Conservation (phyloP, 2,888 invertebrate genomes). For the Tenodera sinensis region DNA sequence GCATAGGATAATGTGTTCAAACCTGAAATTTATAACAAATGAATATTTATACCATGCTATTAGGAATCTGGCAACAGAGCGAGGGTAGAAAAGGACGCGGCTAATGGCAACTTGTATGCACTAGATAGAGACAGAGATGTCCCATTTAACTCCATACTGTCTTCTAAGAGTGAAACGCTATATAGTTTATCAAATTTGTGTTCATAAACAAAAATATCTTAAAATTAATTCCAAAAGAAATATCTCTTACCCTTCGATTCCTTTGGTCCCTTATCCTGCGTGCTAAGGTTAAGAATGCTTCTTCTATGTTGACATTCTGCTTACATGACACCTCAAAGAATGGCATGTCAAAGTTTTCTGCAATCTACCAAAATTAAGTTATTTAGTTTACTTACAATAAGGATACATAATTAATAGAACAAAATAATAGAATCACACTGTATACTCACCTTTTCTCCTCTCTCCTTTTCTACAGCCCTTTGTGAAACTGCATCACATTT, state of each 20-base stretch:
- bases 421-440: not conserved
- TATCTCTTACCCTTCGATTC: conserved; percentile 61
- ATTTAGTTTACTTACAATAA: not conserved
- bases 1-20: too few species aligned
- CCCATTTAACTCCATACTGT: too few species aligned
- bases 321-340: conserved; percentile 88
- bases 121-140: too few species aligned
- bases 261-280: conserved; percentile 79
- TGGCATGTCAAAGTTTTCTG: conserved; percentile 83
- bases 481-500: conserved; percentile 76
- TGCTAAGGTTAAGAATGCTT: conserved; percentile 75
- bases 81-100: too few species aligned
- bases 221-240: conserved; percentile 29
- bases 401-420: not conserved
- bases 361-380: conserved; percentile 57
- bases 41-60: too few species aligned
- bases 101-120: too few species aligned
- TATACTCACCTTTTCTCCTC: conserved; percentile 69
- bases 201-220: not conserved
- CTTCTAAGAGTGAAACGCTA: too few species aligned
- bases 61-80: too few species aligned
- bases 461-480: conserved; percentile 72
- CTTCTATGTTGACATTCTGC: conserved; percentile 79
- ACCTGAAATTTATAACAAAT: too few species aligned
- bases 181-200: too few species aligned